Evolutionary conservation across 2,888 invertebrate genomes (phyloP).

Genomic region (Athrips mouffetella): DNA sequence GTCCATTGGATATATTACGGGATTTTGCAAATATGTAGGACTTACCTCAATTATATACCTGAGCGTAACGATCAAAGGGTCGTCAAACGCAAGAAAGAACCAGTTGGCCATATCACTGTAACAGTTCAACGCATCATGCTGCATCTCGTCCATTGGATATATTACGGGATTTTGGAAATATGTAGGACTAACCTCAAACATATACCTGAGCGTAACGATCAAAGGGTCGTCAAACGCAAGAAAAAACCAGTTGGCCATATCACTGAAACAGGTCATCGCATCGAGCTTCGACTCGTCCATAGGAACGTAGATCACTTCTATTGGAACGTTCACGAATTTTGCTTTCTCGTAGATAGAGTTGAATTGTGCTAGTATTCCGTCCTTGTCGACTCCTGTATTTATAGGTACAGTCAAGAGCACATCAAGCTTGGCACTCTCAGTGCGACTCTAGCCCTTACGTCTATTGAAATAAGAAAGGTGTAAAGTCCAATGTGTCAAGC

Average conservation of each 20-base stretch:
- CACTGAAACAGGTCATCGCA: conserved; percentile 37
- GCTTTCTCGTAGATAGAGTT: conserved; percentile 56
- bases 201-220: conserved; percentile 41
- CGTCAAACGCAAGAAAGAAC: conserved; percentile 54
- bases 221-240: conserved; percentile 49
- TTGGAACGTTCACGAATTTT: conserved; percentile 50
- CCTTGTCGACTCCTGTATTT: conserved; percentile 36
- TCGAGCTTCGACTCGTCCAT: conserved; percentile 49
- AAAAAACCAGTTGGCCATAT: conserved; percentile 69
- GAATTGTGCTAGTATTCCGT: conserved; percentile 51
- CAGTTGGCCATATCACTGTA: conserved; percentile 62
- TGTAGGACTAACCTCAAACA: conserved; percentile 41
- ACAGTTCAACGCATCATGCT: conserved; percentile 37
- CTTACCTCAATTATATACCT: conserved; percentile 42
- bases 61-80: conserved; percentile 45
- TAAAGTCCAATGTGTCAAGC: too few relatives aligned
- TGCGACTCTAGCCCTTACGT: too few relatives aligned
- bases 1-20: too few relatives aligned
- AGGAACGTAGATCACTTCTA: conserved; percentile 63
- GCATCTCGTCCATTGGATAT: too few relatives aligned
- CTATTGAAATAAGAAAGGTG: too few relatives aligned
- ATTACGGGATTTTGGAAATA: too few relatives aligned
- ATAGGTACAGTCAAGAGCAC: too few relatives aligned
- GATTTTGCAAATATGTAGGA: too few relatives aligned
- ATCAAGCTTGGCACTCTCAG: too few relatives aligned